A percentile compares a stretch with the other conserved stretches of the same genome.
Evolutionary conservation across 2,797 vertebrate genomes (phyloP).

Genomic region (Melanogrammus aeglefinus): DNA sequence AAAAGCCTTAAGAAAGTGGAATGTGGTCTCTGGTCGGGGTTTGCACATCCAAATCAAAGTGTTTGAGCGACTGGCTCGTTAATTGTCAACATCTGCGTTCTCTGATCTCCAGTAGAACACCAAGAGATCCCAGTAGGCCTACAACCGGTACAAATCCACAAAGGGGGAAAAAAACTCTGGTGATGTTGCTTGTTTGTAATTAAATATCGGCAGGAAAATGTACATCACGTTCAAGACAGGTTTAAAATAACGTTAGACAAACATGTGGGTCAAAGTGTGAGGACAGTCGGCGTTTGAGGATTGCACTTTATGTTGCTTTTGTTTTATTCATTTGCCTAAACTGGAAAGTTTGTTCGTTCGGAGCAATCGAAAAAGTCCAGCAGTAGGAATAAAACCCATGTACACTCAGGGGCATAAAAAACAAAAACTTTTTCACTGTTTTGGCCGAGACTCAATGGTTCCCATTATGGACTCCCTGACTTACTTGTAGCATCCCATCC

Average conservation of each 20-base stretch:
- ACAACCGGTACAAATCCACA: not conserved
- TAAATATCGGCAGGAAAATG: no score
- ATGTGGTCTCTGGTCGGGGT: not conserved
- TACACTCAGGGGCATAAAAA: constrained; percentile 41
- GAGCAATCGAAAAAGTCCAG: constrained; percentile 24
- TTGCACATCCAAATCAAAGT: not conserved
- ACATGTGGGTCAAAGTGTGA: no score
- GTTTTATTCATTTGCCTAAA: no score
- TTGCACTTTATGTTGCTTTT: no score
- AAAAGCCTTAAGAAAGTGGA: not conserved
- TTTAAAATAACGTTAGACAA: no score
- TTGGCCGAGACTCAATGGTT: constrained; percentile 13
- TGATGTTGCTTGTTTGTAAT: no score
- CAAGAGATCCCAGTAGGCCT: not conserved
- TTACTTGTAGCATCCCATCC: not conserved
- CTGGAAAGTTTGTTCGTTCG: constrained; percentile 5
- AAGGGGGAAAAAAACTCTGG: not conserved
- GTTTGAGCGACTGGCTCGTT: constrained; percentile 25
- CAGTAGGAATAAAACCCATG: constrained; percentile 45
- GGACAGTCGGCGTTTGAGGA: no score
- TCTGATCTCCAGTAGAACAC: not conserved
- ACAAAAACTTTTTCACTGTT: constrained; percentile 24
- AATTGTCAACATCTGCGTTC: constrained; percentile 61
- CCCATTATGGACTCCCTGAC: not conserved
- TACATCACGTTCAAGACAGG: no score